Percentiles rank a stretch among this genome's conserved stretches.
phyloP scores from a whole-genome alignment of 2,797 vertebrate species.

The Acridotheres tristis region DNA sequence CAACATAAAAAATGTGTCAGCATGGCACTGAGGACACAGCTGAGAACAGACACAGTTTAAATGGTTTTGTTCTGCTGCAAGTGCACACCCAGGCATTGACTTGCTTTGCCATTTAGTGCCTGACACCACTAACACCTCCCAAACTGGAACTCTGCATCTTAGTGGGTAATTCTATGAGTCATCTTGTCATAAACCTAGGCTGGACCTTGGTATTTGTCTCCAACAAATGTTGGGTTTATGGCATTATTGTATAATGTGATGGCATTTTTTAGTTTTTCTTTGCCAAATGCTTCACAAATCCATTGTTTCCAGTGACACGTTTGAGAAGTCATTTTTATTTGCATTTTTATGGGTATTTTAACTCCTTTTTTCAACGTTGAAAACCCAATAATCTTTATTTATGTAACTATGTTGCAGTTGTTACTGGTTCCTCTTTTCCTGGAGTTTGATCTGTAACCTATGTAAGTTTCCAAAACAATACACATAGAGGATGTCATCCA shows the following conservation, averaged over 20 bases:
- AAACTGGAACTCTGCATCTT: background rate
- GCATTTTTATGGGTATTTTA: background rate
- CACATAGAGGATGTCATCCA: background rate
- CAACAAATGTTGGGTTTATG: background rate
- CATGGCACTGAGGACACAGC: background rate
- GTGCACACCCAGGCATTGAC: background rate
- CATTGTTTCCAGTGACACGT: background rate
- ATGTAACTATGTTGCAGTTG: background rate
- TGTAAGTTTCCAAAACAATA: background rate
- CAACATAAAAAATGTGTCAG: background rate
- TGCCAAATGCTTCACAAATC: background rate
- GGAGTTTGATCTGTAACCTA: background rate
- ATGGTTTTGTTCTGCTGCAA: background rate
- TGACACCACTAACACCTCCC: background rate
- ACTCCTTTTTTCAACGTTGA: background rate
- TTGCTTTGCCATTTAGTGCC: background rate
- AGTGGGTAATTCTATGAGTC: background rate
- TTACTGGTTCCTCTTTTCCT: background rate
- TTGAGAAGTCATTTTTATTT: background rate
- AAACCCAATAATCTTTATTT: background rate
- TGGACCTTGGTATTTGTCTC: background rate
- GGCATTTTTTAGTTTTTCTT: background rate
- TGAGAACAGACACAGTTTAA: background rate
- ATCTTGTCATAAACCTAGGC: background rate
- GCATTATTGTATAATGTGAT: background rate